Conservation (phyloP, 1,140 invertebrate genomes). For the Marisa cornuarietis region DNA sequence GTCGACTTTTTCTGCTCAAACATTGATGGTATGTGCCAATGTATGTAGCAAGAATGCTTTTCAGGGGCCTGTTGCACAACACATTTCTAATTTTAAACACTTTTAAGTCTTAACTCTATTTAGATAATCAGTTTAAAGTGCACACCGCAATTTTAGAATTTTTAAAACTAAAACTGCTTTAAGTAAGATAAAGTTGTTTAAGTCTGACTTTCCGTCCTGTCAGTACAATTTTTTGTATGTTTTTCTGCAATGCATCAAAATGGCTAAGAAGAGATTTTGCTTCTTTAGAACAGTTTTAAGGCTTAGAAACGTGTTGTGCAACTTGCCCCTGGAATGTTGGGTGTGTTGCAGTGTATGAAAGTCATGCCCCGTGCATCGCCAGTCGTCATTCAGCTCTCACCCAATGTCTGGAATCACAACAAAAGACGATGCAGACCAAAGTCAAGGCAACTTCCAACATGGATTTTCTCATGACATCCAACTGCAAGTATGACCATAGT, state of each 20-base stretch:
- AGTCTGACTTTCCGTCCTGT: no score
- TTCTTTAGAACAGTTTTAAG: no score
- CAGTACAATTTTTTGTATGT: no score
- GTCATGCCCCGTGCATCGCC: slow-evolving; percentile 12
- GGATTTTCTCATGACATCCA: slow-evolving; percentile 21
- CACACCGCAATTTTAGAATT: no score
- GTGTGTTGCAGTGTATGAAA: slow-evolving; percentile 16
- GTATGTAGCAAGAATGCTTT: background rate
- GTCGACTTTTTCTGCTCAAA: slow-evolving; percentile 23
- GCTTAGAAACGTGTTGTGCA: no score
- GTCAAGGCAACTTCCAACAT: slow-evolving; percentile 24
- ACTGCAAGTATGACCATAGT: slow-evolving; percentile 59
- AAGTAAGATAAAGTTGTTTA: no score
- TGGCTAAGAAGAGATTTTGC: no score
- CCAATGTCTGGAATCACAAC: background rate
- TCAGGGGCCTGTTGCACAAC: background rate
- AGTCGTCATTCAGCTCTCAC: background rate
- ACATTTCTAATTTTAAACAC: background rate
- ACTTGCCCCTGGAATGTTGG: background rate
- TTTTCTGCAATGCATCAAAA: no score
- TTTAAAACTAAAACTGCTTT: no score
- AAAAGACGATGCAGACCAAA: slow-evolving; percentile 16
- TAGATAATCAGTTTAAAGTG: no score
- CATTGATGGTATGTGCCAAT: slow-evolving; percentile 4
- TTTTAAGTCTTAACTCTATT: no score